phyloP scores from a whole-genome alignment of 1,140 invertebrate genomes.

The Periplaneta americana region DNA sequence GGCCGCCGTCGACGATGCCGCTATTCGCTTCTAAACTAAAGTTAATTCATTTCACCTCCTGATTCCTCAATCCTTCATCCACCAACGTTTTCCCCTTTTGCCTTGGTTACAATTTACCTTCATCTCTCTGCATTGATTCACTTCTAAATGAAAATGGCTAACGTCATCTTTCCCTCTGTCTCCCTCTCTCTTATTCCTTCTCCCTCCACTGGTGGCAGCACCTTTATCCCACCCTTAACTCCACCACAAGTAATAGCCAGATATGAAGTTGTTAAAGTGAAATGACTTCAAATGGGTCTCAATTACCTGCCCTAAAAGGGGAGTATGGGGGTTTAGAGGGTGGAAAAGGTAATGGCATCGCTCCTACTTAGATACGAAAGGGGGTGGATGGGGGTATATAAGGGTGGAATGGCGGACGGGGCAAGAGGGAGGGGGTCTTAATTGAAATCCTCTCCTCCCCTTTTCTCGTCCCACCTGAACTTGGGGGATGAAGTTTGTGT shows the following conservation, averaged over 20 bases:
- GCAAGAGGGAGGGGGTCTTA: conserved; percentile 3
- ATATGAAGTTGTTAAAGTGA: conserved; percentile 23
- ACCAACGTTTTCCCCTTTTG: neutral
- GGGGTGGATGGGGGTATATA: neutral
- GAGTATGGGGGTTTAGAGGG: neutral
- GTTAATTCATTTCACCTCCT: neutral
- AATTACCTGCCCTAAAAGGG: conserved; percentile 19
- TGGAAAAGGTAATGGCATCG: conserved; percentile 19
- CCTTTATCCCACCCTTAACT: conserved; percentile 8
- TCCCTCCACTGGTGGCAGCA: neutral
- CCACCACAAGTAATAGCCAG: conserved; percentile 20
- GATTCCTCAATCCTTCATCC: neutral
- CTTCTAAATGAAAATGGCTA: neutral
- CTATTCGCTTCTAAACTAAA: too few species aligned
- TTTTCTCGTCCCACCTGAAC: conserved; percentile 13
- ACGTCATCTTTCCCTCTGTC: neutral
- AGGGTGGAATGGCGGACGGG: neutral
- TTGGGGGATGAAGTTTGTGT: neutral
- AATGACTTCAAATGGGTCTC: conserved; percentile 19
- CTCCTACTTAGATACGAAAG: conserved; percentile 4
- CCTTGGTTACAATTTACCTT: neutral
- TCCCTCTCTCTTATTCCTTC: neutral
- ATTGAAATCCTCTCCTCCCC: conserved; percentile 16
- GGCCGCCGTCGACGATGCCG: too few species aligned
- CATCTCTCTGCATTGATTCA: neutral